Base-by-base conservation (phyloP, 2,113 vertebrate genomes). In the Cynopterus brachyotis region DNA sequence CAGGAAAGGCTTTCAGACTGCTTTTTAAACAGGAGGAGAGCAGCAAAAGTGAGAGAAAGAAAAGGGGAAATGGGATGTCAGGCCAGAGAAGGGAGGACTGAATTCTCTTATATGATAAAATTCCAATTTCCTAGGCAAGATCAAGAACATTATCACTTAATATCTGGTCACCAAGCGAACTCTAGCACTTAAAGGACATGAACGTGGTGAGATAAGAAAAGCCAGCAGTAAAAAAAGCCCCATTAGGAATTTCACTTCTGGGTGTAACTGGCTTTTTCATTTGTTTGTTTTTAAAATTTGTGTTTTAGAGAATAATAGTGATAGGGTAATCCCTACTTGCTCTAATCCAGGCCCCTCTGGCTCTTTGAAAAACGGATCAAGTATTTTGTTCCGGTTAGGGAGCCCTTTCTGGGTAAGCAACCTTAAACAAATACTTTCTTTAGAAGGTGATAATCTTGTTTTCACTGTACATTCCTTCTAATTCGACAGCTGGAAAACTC, bases 1-100 rank as follows among this genome's bases (percentile, higher is more conserved):
- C 96, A 97, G 96, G 75, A 96, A 82, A 97, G 59, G 67, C 40
- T 7, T 83, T 94, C 92, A 42, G 96, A 97, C 0, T 20, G 89
- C 4, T 3, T 55, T 57, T 81, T 37, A 47, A 59, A 35, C 0
- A 12, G 5, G 28, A 40, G 47, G 3, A 15, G 24, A 19, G 9
- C 2, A 28, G 15, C 5, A 4, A 55, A 9, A 24, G 4, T 7
- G 2, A 37, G 35, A 30, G 37, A 45, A 81, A 37, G 37, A 6
- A 22, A 17, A 47, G 24, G 12, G 12, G 30, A 60, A 67, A 67
- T 1, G 32, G 64, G 64, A 53, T 2, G 15, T 1, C 1, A n/a
- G 42, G 40, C 17, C 3, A 19, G 16, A 57, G 66, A 24, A 13
- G 10, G 35, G 42, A 35, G 10, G 57, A 5, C n/a, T 17, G 17